phyloP scores from a whole-genome alignment of 1,140 invertebrate genomes.

The Bactericera cockerelli region DNA sequence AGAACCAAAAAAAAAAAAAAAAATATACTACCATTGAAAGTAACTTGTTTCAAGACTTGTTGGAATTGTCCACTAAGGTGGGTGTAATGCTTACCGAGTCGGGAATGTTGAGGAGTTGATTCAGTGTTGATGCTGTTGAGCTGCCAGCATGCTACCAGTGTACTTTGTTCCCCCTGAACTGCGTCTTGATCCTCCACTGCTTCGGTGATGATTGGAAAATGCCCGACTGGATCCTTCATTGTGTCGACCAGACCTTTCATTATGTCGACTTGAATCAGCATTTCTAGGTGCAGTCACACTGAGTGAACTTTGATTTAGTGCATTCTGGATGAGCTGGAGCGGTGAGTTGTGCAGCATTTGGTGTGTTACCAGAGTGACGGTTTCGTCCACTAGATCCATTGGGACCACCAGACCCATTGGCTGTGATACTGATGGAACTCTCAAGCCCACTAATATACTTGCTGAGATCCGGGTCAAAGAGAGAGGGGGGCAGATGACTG shows the following conservation, averaged over 20 bases:
- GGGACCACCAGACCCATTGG: too few species aligned
- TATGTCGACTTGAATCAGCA: too few species aligned
- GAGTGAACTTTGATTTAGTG: not conserved
- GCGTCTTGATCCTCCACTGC: too few species aligned
- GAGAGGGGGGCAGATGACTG: too few species aligned
- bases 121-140: not conserved
- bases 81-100: constrained; percentile 6
- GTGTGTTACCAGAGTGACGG: too few species aligned
- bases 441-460: not conserved
- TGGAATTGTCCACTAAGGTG: constrained; percentile 2
- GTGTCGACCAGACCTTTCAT: too few species aligned
- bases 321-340: constrained; percentile 5
- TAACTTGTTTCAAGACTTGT: not conserved
- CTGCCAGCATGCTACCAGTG: not conserved
- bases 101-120: not conserved
- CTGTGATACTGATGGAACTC: not conserved
- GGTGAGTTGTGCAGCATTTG: not conserved
- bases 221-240: too few species aligned
- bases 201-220: too few species aligned
- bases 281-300: not conserved
- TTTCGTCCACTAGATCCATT: too few species aligned
- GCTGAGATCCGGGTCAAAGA: not conserved
- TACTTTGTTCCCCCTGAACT: too few species aligned
- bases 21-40: too few species aligned
- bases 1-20: too few species aligned